Evolutionary conservation across 2,797 vertebrate species (phyloP), one percentile per base, ranked within the genome.

Genomic region (Chloroceryle inda): DNA sequence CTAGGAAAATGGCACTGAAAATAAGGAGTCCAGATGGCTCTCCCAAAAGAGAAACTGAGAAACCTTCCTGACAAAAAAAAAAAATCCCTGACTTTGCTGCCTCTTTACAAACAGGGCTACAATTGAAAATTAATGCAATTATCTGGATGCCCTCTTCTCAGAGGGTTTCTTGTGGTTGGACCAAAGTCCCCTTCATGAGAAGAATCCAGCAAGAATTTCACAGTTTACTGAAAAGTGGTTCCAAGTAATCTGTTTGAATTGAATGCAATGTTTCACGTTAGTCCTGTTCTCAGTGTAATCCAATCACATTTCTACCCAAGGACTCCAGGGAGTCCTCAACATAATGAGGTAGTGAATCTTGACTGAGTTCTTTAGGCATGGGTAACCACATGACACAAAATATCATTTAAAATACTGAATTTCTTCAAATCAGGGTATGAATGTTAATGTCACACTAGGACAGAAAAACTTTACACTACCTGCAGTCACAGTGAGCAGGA

Each of bases 1-100:
- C 87, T 91, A 96, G 94, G 73, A 91, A 97, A 94, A 93, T 72
- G 86, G 66, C 59, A 74, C 96, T 85, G 40, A 94, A 83, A 96
- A 89, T 82, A 85, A 76, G 86, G 74, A 96, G 84, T 49, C 82
- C 89, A 97, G 93, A 96, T 87, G 92, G 94, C 87, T 97, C 42
- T 88, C 44, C 23, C 1, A 1, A 85, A 92, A 85, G 42, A 66
- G 8, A 76, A 18, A 40, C 31, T 53, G 59, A 89, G 58, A 89
- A 93, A 82, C 72, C 56, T 45, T 83, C 38, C 72, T 73, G 61
- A 47, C 50, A 91, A 81, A 89, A 52, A 91, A 91, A 44, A 47
- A 29, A 75, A 55, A 37, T 55, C 22, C 23, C 26, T 69, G 35
- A 62, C 72, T 93, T 94, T 88, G 35, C 91, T 93, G 37, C 37